A percentile compares a stretch with the other conserved stretches of the same genome.
These are phyloP conservation scores for Ctenosaura bakeri DNA, from an alignment of 2,797 vertebrate species.

Conservation along the genomic window DNA sequence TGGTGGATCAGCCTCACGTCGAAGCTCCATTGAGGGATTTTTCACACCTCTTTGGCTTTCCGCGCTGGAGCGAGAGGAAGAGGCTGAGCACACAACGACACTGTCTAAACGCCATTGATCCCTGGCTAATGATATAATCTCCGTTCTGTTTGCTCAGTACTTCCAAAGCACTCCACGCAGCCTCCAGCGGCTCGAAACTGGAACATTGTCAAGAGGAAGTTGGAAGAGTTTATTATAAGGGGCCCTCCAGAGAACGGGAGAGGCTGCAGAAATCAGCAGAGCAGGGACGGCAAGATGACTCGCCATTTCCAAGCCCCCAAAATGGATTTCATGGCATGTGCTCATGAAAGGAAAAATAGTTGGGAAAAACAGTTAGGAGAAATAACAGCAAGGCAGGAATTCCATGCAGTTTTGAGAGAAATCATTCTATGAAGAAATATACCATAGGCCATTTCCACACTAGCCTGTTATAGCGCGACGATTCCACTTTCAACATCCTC, in stretches of 20 bases:
- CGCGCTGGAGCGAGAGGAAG: background rate
- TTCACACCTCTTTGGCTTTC: slow-evolving; percentile 16
- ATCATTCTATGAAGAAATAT: no score
- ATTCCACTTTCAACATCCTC: no score
- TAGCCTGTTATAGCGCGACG: no score
- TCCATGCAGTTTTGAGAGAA: no score
- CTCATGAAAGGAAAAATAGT: no score
- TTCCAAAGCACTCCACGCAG: background rate
- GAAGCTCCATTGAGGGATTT: background rate
- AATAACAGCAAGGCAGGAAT: no score
- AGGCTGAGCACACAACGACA: background rate
- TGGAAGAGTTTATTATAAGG: background rate
- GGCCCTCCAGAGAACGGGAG: background rate
- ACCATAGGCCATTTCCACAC: no score
- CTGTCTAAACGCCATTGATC: background rate
- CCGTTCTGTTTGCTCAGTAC: background rate
- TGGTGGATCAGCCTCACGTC: background rate
- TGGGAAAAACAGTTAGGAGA: no score
- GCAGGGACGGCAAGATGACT: no score
- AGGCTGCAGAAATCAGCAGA: no score
- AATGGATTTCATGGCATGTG: no score
- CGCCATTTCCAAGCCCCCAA: no score
- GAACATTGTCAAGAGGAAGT: background rate
- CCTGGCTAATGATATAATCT: slow-evolving; percentile 14
- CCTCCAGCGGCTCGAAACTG: background rate